A percentile compares a stretch with the other conserved stretches of the same genome.
Evolutionary conservation across 2,113 vertebrate species (phyloP).

Genomic region (Periophthalmus modestus): DNA sequence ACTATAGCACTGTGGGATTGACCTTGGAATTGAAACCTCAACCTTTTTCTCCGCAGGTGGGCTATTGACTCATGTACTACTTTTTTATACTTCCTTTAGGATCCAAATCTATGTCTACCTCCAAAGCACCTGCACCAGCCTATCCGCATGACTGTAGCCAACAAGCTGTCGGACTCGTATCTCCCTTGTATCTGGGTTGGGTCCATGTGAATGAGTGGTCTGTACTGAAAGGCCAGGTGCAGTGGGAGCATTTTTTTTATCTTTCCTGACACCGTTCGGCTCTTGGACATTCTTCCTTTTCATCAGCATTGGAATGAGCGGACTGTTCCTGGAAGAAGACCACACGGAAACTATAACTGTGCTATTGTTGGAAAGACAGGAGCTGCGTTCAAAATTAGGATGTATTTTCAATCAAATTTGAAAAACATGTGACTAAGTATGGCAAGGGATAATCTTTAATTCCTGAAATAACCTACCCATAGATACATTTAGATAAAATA

Average conservation of each 20-base stretch:
- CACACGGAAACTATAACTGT: not conserved
- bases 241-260: not conserved
- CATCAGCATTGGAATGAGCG: not conserved
- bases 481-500: not conserved
- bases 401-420: not conserved
- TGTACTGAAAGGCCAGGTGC: not conserved
- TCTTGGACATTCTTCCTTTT: constrained; percentile 1
- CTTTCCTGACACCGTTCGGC: not conserved
- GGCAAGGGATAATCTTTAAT: not conserved
- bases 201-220: not conserved
- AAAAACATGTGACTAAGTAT: not conserved
- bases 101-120: not conserved
- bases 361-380: not conserved
- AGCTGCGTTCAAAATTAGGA: not conserved
- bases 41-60: not conserved
- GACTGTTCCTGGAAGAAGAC: constrained; percentile 4
- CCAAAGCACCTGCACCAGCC: not conserved
- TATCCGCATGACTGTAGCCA: not conserved
- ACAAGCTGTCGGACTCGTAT: not conserved
- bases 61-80: not conserved
- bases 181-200: not conserved
- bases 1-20: not conserved
- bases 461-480: not conserved
- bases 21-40: not conserved
- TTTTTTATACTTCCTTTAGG: not conserved